Evolutionary conservation across 2,797 vertebrate genomes (phyloP).

Genomic region (Erithacus rubecula): DNA sequence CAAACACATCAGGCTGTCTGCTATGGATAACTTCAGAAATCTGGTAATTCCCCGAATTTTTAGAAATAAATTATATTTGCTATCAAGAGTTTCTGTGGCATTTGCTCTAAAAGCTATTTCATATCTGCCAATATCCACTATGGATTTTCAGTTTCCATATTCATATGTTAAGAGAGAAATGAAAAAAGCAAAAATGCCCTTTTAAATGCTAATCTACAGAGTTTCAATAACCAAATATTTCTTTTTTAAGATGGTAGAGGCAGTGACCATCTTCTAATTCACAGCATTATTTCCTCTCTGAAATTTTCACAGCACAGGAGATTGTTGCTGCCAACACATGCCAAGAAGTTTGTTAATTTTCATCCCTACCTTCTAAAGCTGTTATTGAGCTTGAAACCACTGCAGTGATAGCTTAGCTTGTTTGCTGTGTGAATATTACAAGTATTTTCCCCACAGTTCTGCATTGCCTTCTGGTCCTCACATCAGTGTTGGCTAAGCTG

Average conservation of each 20-base stretch:
- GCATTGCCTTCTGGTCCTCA: constrained; percentile 45
- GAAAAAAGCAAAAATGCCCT: background rate
- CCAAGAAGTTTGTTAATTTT: background rate
- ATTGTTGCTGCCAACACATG: background rate
- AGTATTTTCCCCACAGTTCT: constrained; percentile 40
- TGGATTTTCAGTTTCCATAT: background rate
- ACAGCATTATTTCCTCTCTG: background rate
- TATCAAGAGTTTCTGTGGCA: background rate
- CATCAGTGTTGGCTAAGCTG: constrained; percentile 51
- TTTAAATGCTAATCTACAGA: background rate
- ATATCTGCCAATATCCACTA: background rate
- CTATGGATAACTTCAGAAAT: background rate
- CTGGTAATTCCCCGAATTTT: background rate
- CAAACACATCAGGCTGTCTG: background rate
- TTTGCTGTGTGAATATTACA: background rate
- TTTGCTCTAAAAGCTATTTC: background rate
- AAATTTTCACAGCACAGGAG: background rate
- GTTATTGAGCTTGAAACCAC: background rate
- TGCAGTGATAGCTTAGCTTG: background rate
- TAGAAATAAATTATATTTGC: background rate
- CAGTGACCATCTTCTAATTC: background rate
- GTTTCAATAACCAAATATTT: background rate
- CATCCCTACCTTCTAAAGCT: constrained; percentile 24
- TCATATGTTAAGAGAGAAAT: background rate
- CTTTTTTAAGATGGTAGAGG: background rate